A percentile compares a stretch with the other conserved stretches of the same genome.
Conservation (phyloP, 2,888 invertebrate species). For the Dione vanillae region DNA sequence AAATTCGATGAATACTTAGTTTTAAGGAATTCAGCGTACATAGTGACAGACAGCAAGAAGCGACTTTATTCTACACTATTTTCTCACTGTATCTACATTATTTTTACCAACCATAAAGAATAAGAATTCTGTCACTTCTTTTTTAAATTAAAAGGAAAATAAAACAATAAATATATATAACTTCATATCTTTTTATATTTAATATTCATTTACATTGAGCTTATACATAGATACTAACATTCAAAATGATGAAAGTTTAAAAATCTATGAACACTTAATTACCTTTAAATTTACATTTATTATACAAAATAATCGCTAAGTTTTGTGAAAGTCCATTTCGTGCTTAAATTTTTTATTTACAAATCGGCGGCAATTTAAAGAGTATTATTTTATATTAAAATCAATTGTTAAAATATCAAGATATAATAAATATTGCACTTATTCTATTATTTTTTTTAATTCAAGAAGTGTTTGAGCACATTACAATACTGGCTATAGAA, state of each 20-base stretch:
- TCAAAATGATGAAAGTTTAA: slow-evolving; percentile 42
- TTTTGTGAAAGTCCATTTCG: slow-evolving; percentile 2
- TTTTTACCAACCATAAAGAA: no score
- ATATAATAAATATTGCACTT: slow-evolving; percentile 12
- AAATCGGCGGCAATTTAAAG: neutral
- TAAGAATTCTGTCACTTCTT: no score
- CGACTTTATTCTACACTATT: no score
- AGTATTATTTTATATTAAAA: neutral
- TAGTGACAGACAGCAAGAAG: no score
- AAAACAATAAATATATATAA: slow-evolving; percentile 57
- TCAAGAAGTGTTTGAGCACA: no score
- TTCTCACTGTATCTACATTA: no score
- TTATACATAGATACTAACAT: slow-evolving; percentile 43
- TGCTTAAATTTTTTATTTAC: slow-evolving; percentile 13
- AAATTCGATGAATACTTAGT: no score
- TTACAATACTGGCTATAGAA: no score
- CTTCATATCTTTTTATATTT: slow-evolving; percentile 64
- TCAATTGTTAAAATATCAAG: neutral
- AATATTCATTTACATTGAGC: slow-evolving; percentile 61
- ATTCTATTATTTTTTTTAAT: neutral
- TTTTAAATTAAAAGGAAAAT: neutral
- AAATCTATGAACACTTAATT: slow-evolving; percentile 45
- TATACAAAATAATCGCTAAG: slow-evolving; percentile 26
- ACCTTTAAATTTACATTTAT: slow-evolving; percentile 37
- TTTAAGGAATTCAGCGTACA: no score